Base-by-base conservation (phyloP, 2,888 invertebrate genomes). In the Eupithecia vulgata region DNA sequence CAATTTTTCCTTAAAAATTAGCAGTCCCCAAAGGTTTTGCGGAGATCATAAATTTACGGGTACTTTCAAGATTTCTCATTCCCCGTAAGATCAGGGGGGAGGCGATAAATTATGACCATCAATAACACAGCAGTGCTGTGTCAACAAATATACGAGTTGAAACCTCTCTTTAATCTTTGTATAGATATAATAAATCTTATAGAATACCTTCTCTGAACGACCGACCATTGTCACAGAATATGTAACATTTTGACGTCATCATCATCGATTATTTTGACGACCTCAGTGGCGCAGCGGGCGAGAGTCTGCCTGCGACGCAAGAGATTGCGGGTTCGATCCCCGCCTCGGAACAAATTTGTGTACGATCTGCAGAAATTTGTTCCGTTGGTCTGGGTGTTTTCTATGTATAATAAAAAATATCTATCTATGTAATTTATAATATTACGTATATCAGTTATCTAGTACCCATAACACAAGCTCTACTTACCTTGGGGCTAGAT, bases 31-130 rank as follows among this genome's bases (percentile, higher is more conserved):
- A 88, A 88, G 87, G 89, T 89, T 88, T 86, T 82, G 82, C 80
- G 84, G 82, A 81, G 87, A 86, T 89, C 89, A 92, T 93, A 93
- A 92, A 92, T 92, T 92, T 88, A 76, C 81, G 85, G 87, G 88
- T 88, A 86, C 86, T 85, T 85, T 86, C 88, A 88, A 91, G 91
- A 91, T 92, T 91, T 88, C 87, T 84, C 87, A 86, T 88, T 90
- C 89, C 89, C 67, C 90, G 89, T 89, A 88, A 89, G 89, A 90
- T 87, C 86, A 88, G 83, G 85, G 86, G 85, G 85, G 82, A 85
- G 84, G 84, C 90, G 83, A 93, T 93, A 93, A 93, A 93, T 93
- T 92, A 91, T 89, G 84, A 83, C 86, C 90, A 93, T 92, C 91
- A 92, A 93, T 93, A 91, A 92, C 90, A 90, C 82, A 85, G 87